Base-by-base conservation (phyloP, 2,888 invertebrate genomes). In the Cheiracanthium punctorium region DNA sequence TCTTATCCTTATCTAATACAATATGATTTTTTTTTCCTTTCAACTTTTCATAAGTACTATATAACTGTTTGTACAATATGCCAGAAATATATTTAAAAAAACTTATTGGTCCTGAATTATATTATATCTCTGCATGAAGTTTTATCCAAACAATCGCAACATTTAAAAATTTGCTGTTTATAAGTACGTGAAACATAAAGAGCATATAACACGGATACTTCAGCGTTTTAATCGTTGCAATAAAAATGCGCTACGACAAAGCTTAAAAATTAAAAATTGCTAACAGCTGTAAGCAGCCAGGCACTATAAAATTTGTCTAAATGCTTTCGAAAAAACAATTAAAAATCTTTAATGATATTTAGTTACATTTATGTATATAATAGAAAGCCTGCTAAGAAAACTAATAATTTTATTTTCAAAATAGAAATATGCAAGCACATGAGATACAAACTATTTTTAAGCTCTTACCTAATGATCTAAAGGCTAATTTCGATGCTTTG, bases 381-480 rank as follows among this genome's bases (percentile, higher is more conserved):
- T 8, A 64, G 14, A 14, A 24, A 64, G 64, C 30, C 67, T 20
- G 12, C 4, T 67, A 67, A 67, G 12, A 64, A 67, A 5, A 2
- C 12, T 67, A 17, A n/a, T 17, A 14, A 67, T 29, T 17, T n/a
- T 30, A 32, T 5, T 30, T 0, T 12, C 29, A 28, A 67, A n/a
- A 30, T 67, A 67, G n/a, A 81, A 80, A 74, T 74, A 74, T 67
- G 52, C 48, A 67, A 43, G 28, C n/a, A 65, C 10, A 33, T 33
- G 24, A 43, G 1, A 37, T 69, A 69, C 17, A 48, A 77, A 73
- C 67, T 69, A 33, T 69, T 73, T n/a, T 75, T 75, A 82, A 82
- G 82, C 82, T 82, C 82, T 82, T 43, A 29, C 65, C 58, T 73
- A 67, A 67, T 81, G 12, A 52, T 20, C 81, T 81, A 74, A 5